Conservation (phyloP, 53 echinoderm and acorn worm genomes). For the Antedon mediterranea region DNA sequence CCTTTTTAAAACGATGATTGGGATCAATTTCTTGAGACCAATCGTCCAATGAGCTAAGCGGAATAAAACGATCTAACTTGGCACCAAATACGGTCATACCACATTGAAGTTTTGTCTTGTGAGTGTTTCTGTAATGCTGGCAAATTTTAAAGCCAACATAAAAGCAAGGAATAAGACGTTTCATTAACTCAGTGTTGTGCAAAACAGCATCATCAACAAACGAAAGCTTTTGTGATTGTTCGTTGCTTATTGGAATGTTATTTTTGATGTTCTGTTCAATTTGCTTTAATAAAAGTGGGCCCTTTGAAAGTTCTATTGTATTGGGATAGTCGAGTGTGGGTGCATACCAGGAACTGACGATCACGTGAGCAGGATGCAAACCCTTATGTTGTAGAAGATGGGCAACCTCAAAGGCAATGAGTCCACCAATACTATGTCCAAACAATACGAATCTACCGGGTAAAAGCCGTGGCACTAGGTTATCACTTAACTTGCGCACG, state of each 20-base stretch:
- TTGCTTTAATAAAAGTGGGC: constrained; percentile 1
- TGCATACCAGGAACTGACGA: constrained; percentile 40
- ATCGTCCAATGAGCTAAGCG: constrained; percentile 16
- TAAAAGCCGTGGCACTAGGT: neutral
- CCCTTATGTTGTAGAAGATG: constrained; percentile 14
- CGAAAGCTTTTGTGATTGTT: constrained; percentile 5
- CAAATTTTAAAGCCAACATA: constrained; percentile 21
- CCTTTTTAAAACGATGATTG: constrained; percentile 10
- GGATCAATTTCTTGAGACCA: constrained; percentile 18
- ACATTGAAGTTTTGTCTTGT: constrained; percentile 7
- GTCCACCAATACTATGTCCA: constrained; percentile 38
- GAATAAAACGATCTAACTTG: constrained; percentile 22
- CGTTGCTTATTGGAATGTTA: constrained; percentile 3
- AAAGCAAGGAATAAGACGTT: constrained; percentile 21
- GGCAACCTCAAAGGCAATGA: constrained; percentile 40
- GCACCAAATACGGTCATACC: constrained; percentile 39
- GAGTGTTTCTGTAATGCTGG: constrained; percentile 5
- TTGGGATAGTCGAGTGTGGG: constrained; percentile 37
- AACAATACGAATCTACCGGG: constrained; percentile 24
- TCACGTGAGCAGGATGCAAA: constrained; percentile 19
- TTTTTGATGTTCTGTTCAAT: constrained; percentile 10
- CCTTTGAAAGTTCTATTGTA: constrained; percentile 17
- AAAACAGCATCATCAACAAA: constrained; percentile 32
- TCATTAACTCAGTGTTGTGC: constrained; percentile 13
- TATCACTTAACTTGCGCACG: constrained; percentile 1